Conservation (phyloP, 2,888 invertebrate species). For the Drosophila lacicola region DNA sequence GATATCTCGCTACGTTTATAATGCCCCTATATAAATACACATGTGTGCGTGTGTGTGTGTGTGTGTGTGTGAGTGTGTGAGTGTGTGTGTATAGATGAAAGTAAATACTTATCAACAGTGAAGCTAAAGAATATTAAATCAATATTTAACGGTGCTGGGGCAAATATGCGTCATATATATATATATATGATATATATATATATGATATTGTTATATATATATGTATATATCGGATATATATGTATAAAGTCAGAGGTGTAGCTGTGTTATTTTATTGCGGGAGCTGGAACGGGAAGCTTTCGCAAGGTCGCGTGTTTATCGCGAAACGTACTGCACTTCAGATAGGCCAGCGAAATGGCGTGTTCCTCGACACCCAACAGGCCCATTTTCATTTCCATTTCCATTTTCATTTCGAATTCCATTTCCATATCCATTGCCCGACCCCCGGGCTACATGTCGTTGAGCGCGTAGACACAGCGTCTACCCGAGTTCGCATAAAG, state of each 20-base stretch:
- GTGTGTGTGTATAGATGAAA: constrained; percentile 11
- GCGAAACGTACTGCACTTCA: constrained; percentile 71
- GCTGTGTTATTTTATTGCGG: constrained; percentile 12
- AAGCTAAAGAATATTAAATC: constrained; percentile 70
- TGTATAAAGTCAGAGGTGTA: constrained; percentile 21
- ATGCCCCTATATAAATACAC: constrained; percentile 1
- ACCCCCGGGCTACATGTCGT: constrained; percentile 50
- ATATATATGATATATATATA: constrained; percentile 5
- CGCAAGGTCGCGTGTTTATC: constrained; percentile 78
- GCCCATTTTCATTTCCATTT: no score
- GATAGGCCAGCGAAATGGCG: constrained; percentile 68
- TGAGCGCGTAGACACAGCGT: constrained; percentile 68
- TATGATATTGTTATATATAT: background rate
- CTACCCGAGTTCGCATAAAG: constrained; percentile 37
- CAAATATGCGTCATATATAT: constrained; percentile 69
- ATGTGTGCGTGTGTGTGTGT: background rate
- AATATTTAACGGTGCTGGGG: constrained; percentile 77
- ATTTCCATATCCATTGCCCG: background rate
- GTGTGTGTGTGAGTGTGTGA: no score
- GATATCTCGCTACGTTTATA: background rate
- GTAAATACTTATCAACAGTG: constrained; percentile 43
- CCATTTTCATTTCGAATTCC: no score
- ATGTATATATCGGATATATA: constrained; percentile 9
- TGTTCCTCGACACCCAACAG: constrained; percentile 34
- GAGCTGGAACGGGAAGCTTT: constrained; percentile 17